A percentile compares a stretch with the other conserved stretches of the same genome.
These are phyloP conservation scores for Plagodis dolabraria DNA, from an alignment of 2,888 invertebrate genomes.

Conservation along the genomic window DNA sequence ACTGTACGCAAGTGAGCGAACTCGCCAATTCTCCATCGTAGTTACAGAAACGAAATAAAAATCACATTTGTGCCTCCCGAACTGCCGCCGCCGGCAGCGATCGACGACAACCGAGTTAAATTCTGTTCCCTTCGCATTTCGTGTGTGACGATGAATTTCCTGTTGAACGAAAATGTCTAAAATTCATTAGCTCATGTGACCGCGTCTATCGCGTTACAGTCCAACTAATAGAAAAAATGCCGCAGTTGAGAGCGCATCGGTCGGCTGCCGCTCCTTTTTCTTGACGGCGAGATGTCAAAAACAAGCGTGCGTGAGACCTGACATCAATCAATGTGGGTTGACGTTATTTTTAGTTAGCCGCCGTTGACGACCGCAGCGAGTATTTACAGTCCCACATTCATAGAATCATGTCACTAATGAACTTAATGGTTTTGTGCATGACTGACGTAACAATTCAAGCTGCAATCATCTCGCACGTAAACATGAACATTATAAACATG, in stretches of 20 bases:
- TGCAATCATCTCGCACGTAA: constrained; percentile 7
- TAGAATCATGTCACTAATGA: constrained; percentile 36
- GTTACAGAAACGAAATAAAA: constrained; percentile 56
- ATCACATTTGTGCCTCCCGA: constrained; percentile 47
- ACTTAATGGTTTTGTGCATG: constrained; percentile 32
- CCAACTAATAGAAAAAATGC: constrained; percentile 64
- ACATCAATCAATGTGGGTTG: constrained; percentile 77
- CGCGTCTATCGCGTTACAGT: constrained; percentile 54
- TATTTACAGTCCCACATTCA: constrained; percentile 48
- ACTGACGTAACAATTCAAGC: constrained; percentile 12
- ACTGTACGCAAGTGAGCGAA: constrained; percentile 56
- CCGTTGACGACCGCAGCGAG: constrained; percentile 53
- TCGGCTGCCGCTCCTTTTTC: constrained; percentile 71
- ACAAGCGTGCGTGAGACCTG: constrained; percentile 68
- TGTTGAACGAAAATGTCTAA: constrained; percentile 58
- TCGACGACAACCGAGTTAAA: constrained; percentile 44
- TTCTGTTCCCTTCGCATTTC: constrained; percentile 44
- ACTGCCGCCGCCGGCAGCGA: constrained; percentile 33
- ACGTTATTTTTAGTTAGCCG: constrained; percentile 68
- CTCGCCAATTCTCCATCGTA: constrained; percentile 50
- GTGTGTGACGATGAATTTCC: constrained; percentile 58
- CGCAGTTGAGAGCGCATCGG: constrained; percentile 52
- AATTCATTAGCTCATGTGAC: constrained; percentile 67
- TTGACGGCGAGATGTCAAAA: constrained; percentile 73
- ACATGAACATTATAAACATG: not conserved